Conservation (phyloP, 2,797 vertebrate species). For the Sorex maritimensis region DNA sequence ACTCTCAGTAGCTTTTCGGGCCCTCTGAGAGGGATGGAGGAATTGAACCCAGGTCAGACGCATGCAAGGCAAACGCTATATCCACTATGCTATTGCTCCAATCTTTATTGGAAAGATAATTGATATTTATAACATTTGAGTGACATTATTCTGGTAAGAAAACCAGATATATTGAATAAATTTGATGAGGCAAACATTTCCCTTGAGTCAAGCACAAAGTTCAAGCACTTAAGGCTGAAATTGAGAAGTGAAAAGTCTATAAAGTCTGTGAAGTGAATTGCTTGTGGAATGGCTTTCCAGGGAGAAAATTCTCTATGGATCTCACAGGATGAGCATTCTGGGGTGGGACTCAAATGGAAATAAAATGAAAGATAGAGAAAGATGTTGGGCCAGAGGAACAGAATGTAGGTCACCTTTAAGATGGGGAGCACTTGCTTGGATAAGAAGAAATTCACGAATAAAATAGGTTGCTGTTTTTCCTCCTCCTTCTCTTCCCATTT, state of each 20-base stretch:
- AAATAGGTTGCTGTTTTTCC: not conserved
- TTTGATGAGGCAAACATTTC: conserved; percentile 57
- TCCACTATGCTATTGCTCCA: no score
- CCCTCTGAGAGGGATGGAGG: no score
- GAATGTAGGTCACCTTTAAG: not conserved
- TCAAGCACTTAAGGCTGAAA: not conserved
- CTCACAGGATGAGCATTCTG: not conserved
- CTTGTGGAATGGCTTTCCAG: not conserved
- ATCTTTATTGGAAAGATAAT: not conserved
- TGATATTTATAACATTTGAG: conserved; percentile 77
- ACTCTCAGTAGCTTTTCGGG: no score
- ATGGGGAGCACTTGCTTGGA: not conserved
- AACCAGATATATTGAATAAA: not conserved
- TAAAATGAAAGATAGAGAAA: not conserved
- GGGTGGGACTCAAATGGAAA: not conserved
- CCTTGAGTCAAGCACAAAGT: not conserved
- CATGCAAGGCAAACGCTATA: no score
- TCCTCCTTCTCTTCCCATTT: not conserved
- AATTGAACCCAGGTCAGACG: no score
- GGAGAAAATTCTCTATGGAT: not conserved
- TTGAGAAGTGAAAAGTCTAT: not conserved
- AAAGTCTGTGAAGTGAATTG: not conserved
- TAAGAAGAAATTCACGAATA: not conserved
- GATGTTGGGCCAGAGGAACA: not conserved
- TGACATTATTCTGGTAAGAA: conserved; percentile 74